Evolutionary conservation across 2,113 vertebrate genomes (phyloP).

Genomic region (Lanius ludovicianus): DNA sequence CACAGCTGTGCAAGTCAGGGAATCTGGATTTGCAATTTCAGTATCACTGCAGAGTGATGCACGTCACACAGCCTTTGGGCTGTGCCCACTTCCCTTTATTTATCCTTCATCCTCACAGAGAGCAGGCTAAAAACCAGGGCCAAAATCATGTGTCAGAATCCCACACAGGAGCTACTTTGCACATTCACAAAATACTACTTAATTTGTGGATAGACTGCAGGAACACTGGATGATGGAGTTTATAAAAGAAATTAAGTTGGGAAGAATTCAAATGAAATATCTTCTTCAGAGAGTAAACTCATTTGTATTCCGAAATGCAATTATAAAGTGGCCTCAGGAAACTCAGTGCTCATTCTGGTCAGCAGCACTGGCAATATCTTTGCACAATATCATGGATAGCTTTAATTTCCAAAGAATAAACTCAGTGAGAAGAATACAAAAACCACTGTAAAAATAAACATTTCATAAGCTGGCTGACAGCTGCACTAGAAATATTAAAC

Average conservation of each 20-base stretch:
- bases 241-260: neutral
- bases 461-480: neutral
- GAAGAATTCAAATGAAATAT: conserved; percentile 16
- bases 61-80: accelerated
- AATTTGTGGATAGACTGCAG: neutral
- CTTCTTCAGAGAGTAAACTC: neutral
- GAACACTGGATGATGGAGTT: neutral
- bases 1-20: neutral
- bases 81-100: neutral
- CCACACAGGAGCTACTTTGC: neutral
- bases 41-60: neutral
- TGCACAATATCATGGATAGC: neutral
- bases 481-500: conserved; percentile 12
- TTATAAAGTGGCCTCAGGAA: conserved; percentile 8
- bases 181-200: neutral
- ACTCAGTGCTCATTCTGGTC: neutral
- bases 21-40: conserved; percentile 1
- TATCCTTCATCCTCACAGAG: neutral
- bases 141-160: neutral
- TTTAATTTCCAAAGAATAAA: conserved; percentile 18
- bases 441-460: neutral
- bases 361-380: neutral
- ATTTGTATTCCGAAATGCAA: conserved; percentile 31
- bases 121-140: neutral
- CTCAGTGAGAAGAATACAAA: accelerated